Percentiles rank a stretch among this genome's conserved stretches.
These are phyloP conservation scores for Brenthis ino DNA, from an alignment of 2,888 invertebrate genomes.

Conservation along the genomic window DNA sequence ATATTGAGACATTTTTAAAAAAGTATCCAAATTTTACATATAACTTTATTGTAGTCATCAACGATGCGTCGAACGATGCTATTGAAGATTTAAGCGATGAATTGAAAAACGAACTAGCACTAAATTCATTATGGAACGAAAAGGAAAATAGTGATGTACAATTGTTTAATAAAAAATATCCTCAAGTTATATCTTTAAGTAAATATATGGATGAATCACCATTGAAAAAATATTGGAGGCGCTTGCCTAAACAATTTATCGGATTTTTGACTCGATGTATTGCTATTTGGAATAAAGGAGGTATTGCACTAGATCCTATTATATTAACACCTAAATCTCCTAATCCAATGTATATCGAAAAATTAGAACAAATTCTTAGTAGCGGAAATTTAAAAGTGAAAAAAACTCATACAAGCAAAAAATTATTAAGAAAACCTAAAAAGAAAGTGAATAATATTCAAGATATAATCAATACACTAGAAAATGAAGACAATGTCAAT, in stretches of 20 bases:
- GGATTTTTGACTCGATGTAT: constrained; percentile 63
- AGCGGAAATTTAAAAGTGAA: constrained; percentile 40
- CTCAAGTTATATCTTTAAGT: constrained; percentile 56
- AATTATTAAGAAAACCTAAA: constrained; percentile 42
- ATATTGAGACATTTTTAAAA: constrained; percentile 56
- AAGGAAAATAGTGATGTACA: constrained; percentile 41
- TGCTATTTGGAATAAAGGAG: constrained; percentile 73
- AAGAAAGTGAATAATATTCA: constrained; percentile 66
- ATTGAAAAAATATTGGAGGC: constrained; percentile 58
- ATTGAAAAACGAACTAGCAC: constrained; percentile 62
- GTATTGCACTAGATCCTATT: constrained; percentile 65
- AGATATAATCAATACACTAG: constrained; percentile 67
- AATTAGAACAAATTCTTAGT: constrained; percentile 55
- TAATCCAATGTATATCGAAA: constrained; percentile 55
- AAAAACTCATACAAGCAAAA: not conserved
- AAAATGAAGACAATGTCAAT: constrained; percentile 48
- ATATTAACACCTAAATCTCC: constrained; percentile 59
- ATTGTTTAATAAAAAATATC: constrained; percentile 47
- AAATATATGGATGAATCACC: constrained; percentile 64
- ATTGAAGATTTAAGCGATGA: constrained; percentile 50
- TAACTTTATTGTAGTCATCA: constrained; percentile 59
- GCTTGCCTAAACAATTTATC: constrained; percentile 56
- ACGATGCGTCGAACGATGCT: constrained; percentile 53
- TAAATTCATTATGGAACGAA: constrained; percentile 57
- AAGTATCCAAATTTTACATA: constrained; percentile 59